A percentile compares a stretch with the other conserved stretches of the same genome.
phyloP scores from a whole-genome alignment of 2,888 invertebrate genomes.

The Amblyjoppa fuscipennis region DNA sequence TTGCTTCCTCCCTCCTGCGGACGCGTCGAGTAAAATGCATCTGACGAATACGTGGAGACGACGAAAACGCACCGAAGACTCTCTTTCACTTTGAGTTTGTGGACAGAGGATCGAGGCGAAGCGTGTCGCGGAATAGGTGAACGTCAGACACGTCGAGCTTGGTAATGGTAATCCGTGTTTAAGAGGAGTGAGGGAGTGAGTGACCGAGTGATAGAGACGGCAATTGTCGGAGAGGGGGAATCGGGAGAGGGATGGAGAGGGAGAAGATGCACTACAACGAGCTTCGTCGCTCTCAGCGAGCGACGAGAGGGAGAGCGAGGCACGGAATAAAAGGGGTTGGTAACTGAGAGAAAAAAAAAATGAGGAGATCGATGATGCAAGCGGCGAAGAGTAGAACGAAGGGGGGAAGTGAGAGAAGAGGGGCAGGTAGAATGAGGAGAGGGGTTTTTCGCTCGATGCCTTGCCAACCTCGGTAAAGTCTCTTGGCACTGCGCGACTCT shows the following conservation, averaged over 20 bases:
- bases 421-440: not conserved
- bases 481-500: slow-evolving; percentile 40
- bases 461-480: slow-evolving; percentile 44
- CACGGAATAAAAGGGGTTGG: slow-evolving; percentile 55
- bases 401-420: not conserved
- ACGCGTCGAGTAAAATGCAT: slow-evolving; percentile 15
- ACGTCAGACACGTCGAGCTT: slow-evolving; percentile 27
- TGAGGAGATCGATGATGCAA: slow-evolving; percentile 67
- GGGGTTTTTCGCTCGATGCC: slow-evolving; percentile 27
- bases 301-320: slow-evolving; percentile 11
- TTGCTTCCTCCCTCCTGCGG: not conserved
- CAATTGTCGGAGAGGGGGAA: not conserved
- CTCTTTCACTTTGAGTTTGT: slow-evolving; percentile 44
- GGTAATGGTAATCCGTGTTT: slow-evolving; percentile 54
- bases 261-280: slow-evolving; percentile 60
- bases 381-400: slow-evolving; percentile 18
- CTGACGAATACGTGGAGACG: slow-evolving; percentile 6
- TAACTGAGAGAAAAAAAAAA: slow-evolving; percentile 51
- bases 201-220: slow-evolving; percentile 17
- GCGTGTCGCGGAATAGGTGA: slow-evolving; percentile 64
- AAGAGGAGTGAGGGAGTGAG: slow-evolving; percentile 46
- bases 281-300: slow-evolving; percentile 13
- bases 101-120: slow-evolving; percentile 55
- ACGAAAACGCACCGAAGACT: slow-evolving; percentile 38
- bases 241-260: slow-evolving; percentile 34